Evolutionary conservation across 2,888 invertebrate genomes (phyloP), one percentile per base, ranked within the genome.

Genomic region (Ecliptopera silaceata): DNA sequence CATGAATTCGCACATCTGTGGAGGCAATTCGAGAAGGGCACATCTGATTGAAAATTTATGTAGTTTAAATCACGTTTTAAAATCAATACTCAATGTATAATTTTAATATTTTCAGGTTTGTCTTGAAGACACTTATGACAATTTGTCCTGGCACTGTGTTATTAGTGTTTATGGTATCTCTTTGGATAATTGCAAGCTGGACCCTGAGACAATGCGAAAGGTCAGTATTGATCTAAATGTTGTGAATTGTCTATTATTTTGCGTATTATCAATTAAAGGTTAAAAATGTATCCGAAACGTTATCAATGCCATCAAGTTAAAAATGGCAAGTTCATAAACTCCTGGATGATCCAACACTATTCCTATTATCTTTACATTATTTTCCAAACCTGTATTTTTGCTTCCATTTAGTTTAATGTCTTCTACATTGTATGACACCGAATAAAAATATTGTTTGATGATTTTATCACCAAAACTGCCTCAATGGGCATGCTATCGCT

Each of bases 131-230:
- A 64, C 93, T 99, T 74, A 99, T 99, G 99, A 99, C 99, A 84
- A 99, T 99, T 87, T 99, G 99, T 90, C 99, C 99, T 52, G 99
- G 95, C 88, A 99, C 95, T 65, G 99, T 99, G 74, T 94, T 99
- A 75, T 93, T 99, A 78, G 99, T 99, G 71, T 99, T 99, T 93
- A 99, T 99, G 97, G 98, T 99, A 68, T 98, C 99, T 6, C 93
- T 99, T 64, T 99, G 99, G 99, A 98, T 99, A 86, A 98, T 99
- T 77, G 99, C 99, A 68, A 98, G 98, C 80, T 99, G 99, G 99
- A 98, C 98, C 64, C 92, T 99, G 72, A 94, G 99, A 69, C 98
- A 99, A 76, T 99, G 99, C 87, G 99, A 99, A 93, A 96, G 99
- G 98, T 99, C 92, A 93, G 92, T 87, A 81, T 65, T 57, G 55